Evolutionary conservation across 2,797 vertebrate genomes (phyloP), one percentile per base, ranked within the genome.

Genomic region (Heliangelus exortis): DNA sequence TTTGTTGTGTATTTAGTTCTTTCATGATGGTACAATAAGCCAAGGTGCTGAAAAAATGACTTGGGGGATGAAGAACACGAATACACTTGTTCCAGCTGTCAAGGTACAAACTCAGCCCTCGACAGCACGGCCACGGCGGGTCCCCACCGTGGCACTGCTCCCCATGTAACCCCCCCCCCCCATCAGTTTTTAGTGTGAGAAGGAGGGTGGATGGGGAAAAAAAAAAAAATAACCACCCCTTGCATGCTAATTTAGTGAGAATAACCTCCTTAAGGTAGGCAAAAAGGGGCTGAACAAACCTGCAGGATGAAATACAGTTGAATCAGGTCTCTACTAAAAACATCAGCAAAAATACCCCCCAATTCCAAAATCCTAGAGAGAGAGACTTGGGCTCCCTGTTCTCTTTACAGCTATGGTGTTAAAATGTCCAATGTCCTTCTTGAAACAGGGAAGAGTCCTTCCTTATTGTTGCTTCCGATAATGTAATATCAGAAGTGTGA

Each of bases 81-180:
- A 94, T 26, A 34, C 8, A 43, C 81, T 81, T 71, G 78, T 75
- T 93, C 94, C 96, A 92, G 95, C 87, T 94, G 95, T 89, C 95
- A 87, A 96, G 68, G 91, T 73, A 86, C 94, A 41, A 69, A 89
- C 93, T 89, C 41, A 9, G 95, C 88, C 78, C 95, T 68, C 74
- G 75, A 84, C 79, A 93, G 94, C 92, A 31, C 6, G 13, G 86
- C 63, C 36, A 89, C 79, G 61, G 28, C 45, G 8, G 15, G 78
- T 72, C 76, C 72, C 95, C 69, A 68, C 76, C 31, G 21, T 22
- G 21, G 87, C 94, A 78, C 59, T 39, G 80, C 63, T 79, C 4
- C 22, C 43, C 93, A 19, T 10, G 77, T 43, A 76, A 93, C 91
- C 58, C 11, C 6, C 50, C 48, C 16, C 0, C 26, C 39, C 45